Evolutionary conservation across 2,113 vertebrate species (phyloP).

Genomic region (Halcyon malimbica): DNA sequence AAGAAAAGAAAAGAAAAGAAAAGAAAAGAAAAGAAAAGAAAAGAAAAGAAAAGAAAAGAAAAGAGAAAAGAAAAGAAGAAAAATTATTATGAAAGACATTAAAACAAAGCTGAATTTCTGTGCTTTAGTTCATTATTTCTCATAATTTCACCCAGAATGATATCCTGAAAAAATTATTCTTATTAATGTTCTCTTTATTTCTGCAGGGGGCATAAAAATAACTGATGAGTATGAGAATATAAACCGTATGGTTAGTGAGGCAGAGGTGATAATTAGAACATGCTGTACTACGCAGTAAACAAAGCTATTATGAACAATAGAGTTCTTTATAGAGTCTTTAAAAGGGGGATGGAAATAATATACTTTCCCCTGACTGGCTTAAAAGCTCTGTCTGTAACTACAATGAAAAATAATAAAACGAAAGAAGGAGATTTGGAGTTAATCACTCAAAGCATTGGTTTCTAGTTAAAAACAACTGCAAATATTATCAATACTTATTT

Average conservation of each 20-base stretch:
- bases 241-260: slow-evolving; percentile 79
- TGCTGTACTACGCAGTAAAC: slow-evolving; percentile 79
- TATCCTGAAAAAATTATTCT: slow-evolving; percentile 70
- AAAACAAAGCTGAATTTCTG: neutral
- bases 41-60: too few relatives aligned
- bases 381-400: slow-evolving; percentile 58
- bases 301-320: slow-evolving; percentile 79
- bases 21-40: neutral
- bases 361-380: slow-evolving; percentile 67
- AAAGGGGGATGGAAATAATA: slow-evolving; percentile 73
- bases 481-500: slow-evolving; percentile 40
- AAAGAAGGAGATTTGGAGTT: neutral
- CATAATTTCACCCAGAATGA: slow-evolving; percentile 57
- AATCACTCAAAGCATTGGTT: slow-evolving; percentile 11
- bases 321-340: slow-evolving; percentile 78
- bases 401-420: slow-evolving; percentile 25
- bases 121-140: slow-evolving; percentile 27
- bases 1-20: neutral
- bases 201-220: slow-evolving; percentile 79
- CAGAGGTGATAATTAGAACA: slow-evolving; percentile 84
- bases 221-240: slow-evolving; percentile 77
- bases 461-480: slow-evolving; percentile 28
- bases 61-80: rapidly evolving
- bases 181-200: slow-evolving; percentile 78
- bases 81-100: neutral